Conservation (phyloP, 1,140 invertebrate species). For the Drosophila obscura region DNA sequence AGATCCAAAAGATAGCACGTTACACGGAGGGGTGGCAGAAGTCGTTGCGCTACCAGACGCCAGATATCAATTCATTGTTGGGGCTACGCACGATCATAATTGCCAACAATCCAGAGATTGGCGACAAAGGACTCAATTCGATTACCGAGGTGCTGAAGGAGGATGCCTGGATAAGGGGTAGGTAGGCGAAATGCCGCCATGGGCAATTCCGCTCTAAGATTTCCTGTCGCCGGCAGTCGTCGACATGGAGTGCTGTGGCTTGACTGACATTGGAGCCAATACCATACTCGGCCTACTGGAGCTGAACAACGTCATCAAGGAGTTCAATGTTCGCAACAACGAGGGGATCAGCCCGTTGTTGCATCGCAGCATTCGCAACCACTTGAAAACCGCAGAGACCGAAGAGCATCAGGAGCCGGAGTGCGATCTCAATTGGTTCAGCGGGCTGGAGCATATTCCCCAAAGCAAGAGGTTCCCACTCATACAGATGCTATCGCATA, state of each 20-base stretch:
- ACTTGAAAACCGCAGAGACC: conserved; percentile 78
- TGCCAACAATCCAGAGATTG: conserved; percentile 88
- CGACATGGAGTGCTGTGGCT: conserved; percentile 89
- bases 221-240: conserved; percentile 84
- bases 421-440: conserved; percentile 23
- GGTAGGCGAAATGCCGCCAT: not conserved
- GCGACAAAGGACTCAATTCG: conserved; percentile 86
- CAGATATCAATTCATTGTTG: conserved; percentile 88
- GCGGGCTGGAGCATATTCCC: conserved; percentile 54
- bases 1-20: conserved; percentile 85
- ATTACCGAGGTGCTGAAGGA: conserved; percentile 86
- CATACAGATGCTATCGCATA: conserved; percentile 60
- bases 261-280: conserved; percentile 86
- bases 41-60: conserved; percentile 88
- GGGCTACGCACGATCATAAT: conserved; percentile 89
- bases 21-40: conserved; percentile 92
- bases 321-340: conserved; percentile 89
- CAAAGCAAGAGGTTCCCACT: conserved; percentile 59
- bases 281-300: conserved; percentile 87
- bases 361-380: conserved; percentile 85
- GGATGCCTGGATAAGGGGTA: conserved; percentile 87
- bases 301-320: conserved; percentile 86
- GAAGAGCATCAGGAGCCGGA: conserved; percentile 57
- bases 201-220: too few relatives aligned
- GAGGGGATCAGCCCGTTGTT: conserved; percentile 85